These are phyloP conservation scores for Hypselothyrea guttata DNA, from an alignment of 2,888 invertebrate genomes.

Conservation along the genomic window DNA sequence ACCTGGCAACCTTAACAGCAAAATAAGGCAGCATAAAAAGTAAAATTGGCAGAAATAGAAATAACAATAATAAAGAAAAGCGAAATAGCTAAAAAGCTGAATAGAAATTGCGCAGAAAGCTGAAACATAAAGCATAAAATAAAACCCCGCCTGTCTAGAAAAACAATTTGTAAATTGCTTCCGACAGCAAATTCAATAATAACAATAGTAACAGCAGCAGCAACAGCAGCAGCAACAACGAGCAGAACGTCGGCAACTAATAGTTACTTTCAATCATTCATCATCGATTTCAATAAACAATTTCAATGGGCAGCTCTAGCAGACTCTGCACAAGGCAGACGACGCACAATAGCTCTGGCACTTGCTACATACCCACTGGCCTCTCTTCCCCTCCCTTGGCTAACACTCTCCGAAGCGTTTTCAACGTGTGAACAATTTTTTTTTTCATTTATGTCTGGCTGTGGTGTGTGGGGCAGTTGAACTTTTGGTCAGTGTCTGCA, in stretches of 20 bases:
- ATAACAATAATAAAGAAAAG: conserved; percentile 12
- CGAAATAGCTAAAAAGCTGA: conserved; percentile 13
- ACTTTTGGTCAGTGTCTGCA: conserved; percentile 51
- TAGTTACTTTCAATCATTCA: conserved; percentile 76
- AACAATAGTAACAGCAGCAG: conserved; percentile 42
- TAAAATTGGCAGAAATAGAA: conserved; percentile 26
- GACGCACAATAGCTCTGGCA: conserved; percentile 54
- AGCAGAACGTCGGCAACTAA: conserved; percentile 53
- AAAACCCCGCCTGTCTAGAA: conserved; percentile 54
- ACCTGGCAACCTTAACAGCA: too few species aligned
- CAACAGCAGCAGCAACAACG: conserved; percentile 38
- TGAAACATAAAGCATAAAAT: conserved; percentile 43
- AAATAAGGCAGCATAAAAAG: conserved; percentile 22
- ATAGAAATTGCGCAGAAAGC: conserved; percentile 40
- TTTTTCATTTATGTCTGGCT: conserved; percentile 26
- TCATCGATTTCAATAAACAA: conserved; percentile 76
- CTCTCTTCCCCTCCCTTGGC: conserved; percentile 4
- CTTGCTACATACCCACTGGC: conserved; percentile 40
- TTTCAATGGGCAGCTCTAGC: conserved; percentile 60
- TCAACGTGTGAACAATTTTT: conserved; percentile 72
- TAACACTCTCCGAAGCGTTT: conserved; percentile 7
- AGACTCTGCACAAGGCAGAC: conserved; percentile 45
- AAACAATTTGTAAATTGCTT: conserved; percentile 77
- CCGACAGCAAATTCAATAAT: conserved; percentile 72
- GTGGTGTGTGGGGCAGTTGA: conserved; percentile 49